Base-by-base conservation (phyloP, 2,797 vertebrate genomes). In the Apogon hyalosoma region DNA sequence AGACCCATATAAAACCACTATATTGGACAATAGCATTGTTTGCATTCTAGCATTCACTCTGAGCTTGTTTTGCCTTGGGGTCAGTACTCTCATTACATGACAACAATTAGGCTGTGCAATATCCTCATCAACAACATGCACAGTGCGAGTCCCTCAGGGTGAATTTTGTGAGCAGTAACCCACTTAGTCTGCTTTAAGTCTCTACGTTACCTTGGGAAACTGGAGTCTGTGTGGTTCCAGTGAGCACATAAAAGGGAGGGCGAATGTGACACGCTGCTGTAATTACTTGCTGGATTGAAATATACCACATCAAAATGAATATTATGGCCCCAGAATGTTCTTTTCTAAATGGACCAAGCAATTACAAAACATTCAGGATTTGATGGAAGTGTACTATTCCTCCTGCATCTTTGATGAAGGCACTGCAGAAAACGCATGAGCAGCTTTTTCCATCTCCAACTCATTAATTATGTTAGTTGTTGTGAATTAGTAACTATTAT, bases 91-190 rank as follows among this genome's bases (percentile, higher is more conserved):
- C 69, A 70, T 83, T 70, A 73, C 69, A 42, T 50, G 59, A 75
- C 68, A 73, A 77, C 71, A 76, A 80, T 88, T 85, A 86, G 60
- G 46, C 63, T 82, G 47, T 45, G 63, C 66, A 75, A 63, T 54
- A 58, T 79, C 55, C 73, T 82, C 78, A 75, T 85, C 81, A 82
- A 74, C 73, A 70, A 73, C 67, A 19, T n/a, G 67, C 36, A 31
- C 61, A 71, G 64, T 42, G 18, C 69, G 15, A 0, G 38, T 21
- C 51, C 69, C 57, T 48, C 12, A 10, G 15, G 68, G 75, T 33
- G 28, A 19, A 6, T n/a, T 53, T 59, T 61, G 67, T 63, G 68
- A 73, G 74, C 43, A 71, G 74, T 66, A 84, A 85, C 75, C 77
- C 81, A 83, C 73, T 81, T 75, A 75, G 52, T 48, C 42, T 67